These are phyloP conservation scores for Limnephilus rhombicus DNA, from an alignment of 2,888 invertebrate genomes.

Conservation along the genomic window DNA sequence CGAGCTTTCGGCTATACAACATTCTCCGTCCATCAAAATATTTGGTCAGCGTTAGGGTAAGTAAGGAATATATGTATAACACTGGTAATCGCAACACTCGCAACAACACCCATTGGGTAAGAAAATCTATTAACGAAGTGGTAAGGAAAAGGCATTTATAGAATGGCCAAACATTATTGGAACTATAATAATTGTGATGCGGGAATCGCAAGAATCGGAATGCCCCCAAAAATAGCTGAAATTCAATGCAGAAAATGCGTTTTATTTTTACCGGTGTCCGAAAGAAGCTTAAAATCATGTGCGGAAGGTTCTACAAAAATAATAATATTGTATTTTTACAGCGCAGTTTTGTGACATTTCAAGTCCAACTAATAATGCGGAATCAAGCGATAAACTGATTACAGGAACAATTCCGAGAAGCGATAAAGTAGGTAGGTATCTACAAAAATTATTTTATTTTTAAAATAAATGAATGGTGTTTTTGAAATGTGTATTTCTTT, in stretches of 20 bases:
- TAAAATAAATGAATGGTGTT: no score
- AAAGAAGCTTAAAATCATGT: no score
- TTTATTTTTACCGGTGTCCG: no score
- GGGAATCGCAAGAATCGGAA: not conserved
- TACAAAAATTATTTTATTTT: no score
- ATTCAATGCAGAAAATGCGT: not conserved
- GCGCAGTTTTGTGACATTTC: no score
- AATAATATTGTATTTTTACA: no score
- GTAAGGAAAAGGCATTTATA: not conserved
- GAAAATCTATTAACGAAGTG: not conserved
- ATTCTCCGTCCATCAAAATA: not conserved
- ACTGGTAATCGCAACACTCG: not conserved
- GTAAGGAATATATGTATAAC: not conserved
- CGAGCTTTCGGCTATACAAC: constrained; percentile 5
- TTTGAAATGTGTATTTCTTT: no score
- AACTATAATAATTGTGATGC: not conserved
- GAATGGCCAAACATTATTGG: not conserved
- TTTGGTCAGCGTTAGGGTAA: not conserved
- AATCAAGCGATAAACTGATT: no score
- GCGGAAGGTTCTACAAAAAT: no score
- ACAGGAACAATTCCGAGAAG: no score
- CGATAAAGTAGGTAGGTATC: no score
- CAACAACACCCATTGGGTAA: not conserved
- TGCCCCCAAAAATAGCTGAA: not conserved
- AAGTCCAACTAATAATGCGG: no score